phyloP scores from a whole-genome alignment of 1,140 invertebrate genomes.

The Papilio dardanus region DNA sequence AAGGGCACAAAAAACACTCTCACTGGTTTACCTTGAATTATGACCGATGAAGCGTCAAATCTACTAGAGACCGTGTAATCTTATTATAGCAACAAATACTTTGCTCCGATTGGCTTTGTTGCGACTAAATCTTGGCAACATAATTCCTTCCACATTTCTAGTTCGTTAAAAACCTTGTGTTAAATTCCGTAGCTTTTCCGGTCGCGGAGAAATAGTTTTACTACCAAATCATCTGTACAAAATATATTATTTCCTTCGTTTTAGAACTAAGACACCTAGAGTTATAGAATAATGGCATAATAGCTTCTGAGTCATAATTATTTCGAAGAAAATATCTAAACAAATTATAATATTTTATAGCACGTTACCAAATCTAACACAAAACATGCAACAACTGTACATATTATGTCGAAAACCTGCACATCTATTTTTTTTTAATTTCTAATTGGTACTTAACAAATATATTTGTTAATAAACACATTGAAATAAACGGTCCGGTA shows the following conservation, averaged over 20 bases:
- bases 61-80: background rate
- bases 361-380: slow-evolving; percentile 9
- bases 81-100: background rate
- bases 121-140: background rate
- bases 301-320: too few relatives aligned
- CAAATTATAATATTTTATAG: background rate
- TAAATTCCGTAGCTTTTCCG: background rate
- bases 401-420: slow-evolving; percentile 26
- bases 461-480: slow-evolving; percentile 34
- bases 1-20: background rate
- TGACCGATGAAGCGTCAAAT: background rate
- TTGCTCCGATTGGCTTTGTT: background rate
- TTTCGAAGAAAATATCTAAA: background rate
- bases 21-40: background rate
- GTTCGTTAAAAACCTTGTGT: background rate
- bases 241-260: too few relatives aligned
- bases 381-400: background rate
- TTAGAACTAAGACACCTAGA: too few relatives aligned
- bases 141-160: background rate
- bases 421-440: slow-evolving; percentile 34
- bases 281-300: too few relatives aligned
- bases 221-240: too few relatives aligned
- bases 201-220: too few relatives aligned
- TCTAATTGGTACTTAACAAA: slow-evolving; percentile 30
- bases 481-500: slow-evolving; percentile 68